Conservation (phyloP, 2,888 invertebrate species). For the Frankliniella intonsa region DNA sequence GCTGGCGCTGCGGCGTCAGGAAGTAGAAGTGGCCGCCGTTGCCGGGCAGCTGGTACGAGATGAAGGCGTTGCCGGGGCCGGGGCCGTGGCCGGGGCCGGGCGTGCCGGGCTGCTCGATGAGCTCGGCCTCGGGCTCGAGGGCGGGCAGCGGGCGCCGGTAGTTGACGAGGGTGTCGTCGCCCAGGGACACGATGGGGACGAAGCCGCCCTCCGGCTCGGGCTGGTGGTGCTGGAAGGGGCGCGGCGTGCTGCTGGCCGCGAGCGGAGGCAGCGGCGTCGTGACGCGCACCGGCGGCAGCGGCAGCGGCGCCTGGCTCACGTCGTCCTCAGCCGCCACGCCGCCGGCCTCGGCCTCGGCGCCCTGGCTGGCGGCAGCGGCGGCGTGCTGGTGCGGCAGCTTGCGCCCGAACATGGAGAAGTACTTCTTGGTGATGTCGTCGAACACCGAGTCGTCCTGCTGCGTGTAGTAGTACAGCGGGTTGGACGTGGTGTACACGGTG, state of each 20-base stretch:
- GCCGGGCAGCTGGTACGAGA: slow-evolving; percentile 68
- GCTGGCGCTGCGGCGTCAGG: slow-evolving; percentile 59
- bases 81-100: slow-evolving; percentile 16
- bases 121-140: slow-evolving; percentile 65
- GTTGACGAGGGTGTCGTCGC: slow-evolving; percentile 67
- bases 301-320: slow-evolving; percentile 37
- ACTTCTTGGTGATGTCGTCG: slow-evolving; percentile 69
- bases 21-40: slow-evolving; percentile 75
- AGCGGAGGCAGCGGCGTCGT: slow-evolving; percentile 39
- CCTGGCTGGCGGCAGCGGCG: slow-evolving; percentile 26
- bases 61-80: slow-evolving; percentile 50
- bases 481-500: slow-evolving; percentile 36
- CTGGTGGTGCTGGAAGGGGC: slow-evolving; percentile 40
- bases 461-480: slow-evolving; percentile 51
- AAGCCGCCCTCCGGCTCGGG: slow-evolving; percentile 39
- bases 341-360: slow-evolving; percentile 31
- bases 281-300: slow-evolving; percentile 39
- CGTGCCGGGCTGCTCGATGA: slow-evolving; percentile 46
- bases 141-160: slow-evolving; percentile 62
- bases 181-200: slow-evolving; percentile 47
- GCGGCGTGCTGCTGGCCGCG: slow-evolving; percentile 41
- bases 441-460: slow-evolving; percentile 62
- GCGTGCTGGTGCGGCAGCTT: slow-evolving; percentile 48
- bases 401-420: slow-evolving; percentile 68
- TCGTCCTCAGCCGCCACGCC: slow-evolving; percentile 32